These are phyloP conservation scores for Ophioninae sp. DNA, from an alignment of 2,888 invertebrate genomes.

Conservation along the genomic window DNA sequence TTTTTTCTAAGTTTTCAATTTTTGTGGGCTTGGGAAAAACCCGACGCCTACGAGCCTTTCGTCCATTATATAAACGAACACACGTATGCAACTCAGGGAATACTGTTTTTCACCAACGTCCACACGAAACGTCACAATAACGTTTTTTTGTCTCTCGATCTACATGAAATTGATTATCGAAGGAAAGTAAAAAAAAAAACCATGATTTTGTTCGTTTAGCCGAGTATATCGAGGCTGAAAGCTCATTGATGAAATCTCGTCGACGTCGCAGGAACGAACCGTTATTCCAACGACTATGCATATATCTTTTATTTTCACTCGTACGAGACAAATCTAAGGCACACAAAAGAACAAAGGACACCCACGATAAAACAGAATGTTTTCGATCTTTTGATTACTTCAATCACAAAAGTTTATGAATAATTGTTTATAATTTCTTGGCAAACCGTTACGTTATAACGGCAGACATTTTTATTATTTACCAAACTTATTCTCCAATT, in stretches of 20 bases:
- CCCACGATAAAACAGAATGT: slow-evolving; percentile 7
- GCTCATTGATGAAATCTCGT: slow-evolving; percentile 31
- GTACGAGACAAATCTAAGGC: not conserved
- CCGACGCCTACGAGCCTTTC: not conserved
- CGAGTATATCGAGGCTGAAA: slow-evolving; percentile 18
- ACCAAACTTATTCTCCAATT: not conserved
- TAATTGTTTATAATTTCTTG: not conserved
- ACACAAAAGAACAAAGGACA: slow-evolving; percentile 4
- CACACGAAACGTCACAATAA: not conserved
- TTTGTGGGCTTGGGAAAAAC: slow-evolving; percentile 20
- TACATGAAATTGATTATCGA: slow-evolving; percentile 43
- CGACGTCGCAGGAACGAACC: slow-evolving; percentile 12
- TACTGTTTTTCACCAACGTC: slow-evolving; percentile 9
- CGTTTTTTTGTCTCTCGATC: slow-evolving; percentile 22
- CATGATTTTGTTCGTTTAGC: slow-evolving; percentile 1
- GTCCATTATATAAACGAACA: not conserved
- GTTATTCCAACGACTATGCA: slow-evolving; percentile 27
- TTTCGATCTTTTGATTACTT: not conserved
- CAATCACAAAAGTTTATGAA: not conserved
- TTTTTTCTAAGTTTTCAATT: slow-evolving; percentile 18
- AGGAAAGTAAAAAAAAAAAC: not conserved
- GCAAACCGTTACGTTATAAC: not conserved
- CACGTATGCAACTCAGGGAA: not conserved
- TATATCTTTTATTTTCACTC: slow-evolving; percentile 17
- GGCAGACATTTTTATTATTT: not conserved